Base-by-base conservation (phyloP, 2,888 invertebrate species). In the Chrysomela aeneicollis region DNA sequence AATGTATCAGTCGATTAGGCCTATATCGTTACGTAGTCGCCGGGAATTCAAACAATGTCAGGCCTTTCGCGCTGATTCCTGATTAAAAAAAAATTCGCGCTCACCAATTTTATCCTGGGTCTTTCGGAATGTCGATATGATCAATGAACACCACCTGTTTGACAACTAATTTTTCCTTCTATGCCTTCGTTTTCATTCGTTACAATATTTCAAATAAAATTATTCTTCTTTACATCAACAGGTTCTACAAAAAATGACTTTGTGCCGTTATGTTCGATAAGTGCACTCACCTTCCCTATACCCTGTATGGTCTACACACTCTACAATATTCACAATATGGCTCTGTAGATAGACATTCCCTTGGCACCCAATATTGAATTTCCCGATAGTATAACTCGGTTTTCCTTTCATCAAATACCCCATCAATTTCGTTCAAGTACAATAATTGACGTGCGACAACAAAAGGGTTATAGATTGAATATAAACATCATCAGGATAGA, bases 401-500 rank as follows among this genome's bases (percentile, higher is more conserved):
- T 42, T 15, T 42, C 15, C 32, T 35, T 35, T 35, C 32, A 35
- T 26, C 26, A 26, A 8, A n/a, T 17, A 21, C n/a, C 58, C 59
- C 66, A 68, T 66, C 65, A 68, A 68, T 63, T 68, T 68, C 35
- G 59, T 63, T 53, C 55, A 46, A 51, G 53, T 59, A 58, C 54
- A 3, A 12, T 63, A 68, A 68, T 68, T 68, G 64, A 68, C 63
- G 32, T 55, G 35, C 2, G 61, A 59, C 63, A 62, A 53, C 52
- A 53, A 58, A 64, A 64, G 69, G 64, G 66, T 64, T 67, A 61
- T 65, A 53, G 35, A 42, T 75, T 73, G 71, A 74, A 74, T 73
- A 75, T 74, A 75, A 76, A 74, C 76, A 76, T 70, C 71, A 64
- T 70, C 71, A 64, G 67, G 72, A 71, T 74, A 71, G 71, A 69